Conservation (phyloP, 2,888 invertebrate species). For the Seladonia tumulorum region DNA sequence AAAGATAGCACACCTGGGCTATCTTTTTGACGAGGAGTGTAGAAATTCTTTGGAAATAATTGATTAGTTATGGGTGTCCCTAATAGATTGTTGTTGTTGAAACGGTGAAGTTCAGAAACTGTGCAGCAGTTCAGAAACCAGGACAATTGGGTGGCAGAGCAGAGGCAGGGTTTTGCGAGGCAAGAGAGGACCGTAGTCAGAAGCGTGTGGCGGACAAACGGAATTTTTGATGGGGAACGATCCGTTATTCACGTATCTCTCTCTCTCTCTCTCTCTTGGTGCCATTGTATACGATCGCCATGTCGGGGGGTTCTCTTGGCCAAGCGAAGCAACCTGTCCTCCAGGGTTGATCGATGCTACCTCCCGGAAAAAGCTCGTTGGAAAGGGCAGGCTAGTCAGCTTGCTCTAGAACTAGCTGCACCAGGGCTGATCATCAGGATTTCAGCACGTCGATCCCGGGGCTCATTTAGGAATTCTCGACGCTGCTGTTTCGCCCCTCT, state of each 20-base stretch:
- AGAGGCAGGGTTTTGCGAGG: not conserved
- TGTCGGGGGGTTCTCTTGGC: constrained; percentile 52
- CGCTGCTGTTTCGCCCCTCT: constrained; percentile 15
- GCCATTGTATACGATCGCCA: constrained; percentile 74
- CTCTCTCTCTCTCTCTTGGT: constrained; percentile 41
- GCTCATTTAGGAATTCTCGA: constrained; percentile 51
- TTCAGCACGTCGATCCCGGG: constrained; percentile 26
- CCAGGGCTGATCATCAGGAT: constrained; percentile 37
- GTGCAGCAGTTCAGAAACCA: not conserved
- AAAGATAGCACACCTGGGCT: too few relatives aligned
- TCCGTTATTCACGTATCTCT: constrained; percentile 77
- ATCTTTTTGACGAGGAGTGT: too few relatives aligned
- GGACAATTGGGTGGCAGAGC: not conserved
- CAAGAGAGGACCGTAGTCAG: constrained; percentile 31
- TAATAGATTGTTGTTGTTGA: too few relatives aligned
- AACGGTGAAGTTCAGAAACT: too few relatives aligned
- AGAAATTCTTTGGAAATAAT: too few relatives aligned
- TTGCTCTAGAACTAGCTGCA: constrained; percentile 20
- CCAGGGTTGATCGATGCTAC: constrained; percentile 67
- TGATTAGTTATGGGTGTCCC: too few relatives aligned
- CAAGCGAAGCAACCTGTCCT: constrained; percentile 64
- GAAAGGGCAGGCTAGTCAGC: constrained; percentile 15
- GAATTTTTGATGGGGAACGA: constrained; percentile 79
- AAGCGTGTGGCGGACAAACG: constrained; percentile 69
- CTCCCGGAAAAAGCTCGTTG: constrained; percentile 24